phyloP scores from a whole-genome alignment of 2,888 invertebrate species.

The Phengaris arion region DNA sequence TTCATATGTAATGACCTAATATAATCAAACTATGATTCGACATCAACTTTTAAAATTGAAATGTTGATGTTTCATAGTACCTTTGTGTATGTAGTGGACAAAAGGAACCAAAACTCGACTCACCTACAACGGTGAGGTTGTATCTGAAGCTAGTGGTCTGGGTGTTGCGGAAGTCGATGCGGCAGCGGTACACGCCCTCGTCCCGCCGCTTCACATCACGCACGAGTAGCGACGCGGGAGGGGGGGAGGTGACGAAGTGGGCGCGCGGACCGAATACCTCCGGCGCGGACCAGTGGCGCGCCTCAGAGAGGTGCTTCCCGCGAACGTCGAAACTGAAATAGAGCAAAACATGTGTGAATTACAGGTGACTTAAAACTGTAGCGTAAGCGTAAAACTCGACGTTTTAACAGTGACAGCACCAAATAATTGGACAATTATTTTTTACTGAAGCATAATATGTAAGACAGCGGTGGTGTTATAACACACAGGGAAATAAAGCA shows the following conservation, averaged over 20 bases:
- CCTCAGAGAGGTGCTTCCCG: conserved; percentile 88
- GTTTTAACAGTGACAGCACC: no score
- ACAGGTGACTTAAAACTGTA: not conserved
- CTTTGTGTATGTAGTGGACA: no score
- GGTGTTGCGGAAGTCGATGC: conserved; percentile 93
- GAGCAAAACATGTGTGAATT: conserved; percentile 37
- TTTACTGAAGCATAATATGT: no score
- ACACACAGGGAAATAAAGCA: no score
- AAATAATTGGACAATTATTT: no score
- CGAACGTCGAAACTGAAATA: conserved; percentile 90
- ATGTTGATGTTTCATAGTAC: not conserved
- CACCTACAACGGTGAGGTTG: conserved; percentile 94
- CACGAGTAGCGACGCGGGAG: conserved; percentile 88
- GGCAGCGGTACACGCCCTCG: conserved; percentile 93
- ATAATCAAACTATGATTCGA: no score
- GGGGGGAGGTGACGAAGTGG: conserved; percentile 88
- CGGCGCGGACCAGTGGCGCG: conserved; percentile 90
- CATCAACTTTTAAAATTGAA: no score
- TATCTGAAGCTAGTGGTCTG: conserved; percentile 94
- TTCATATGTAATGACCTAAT: no score
- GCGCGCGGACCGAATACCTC: conserved; percentile 92
- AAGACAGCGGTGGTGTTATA: no score
- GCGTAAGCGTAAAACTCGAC: not conserved
- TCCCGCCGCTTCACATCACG: conserved; percentile 91
- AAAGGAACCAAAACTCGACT: conserved; percentile 54